These are phyloP conservation scores for Capricornis sumatraensis DNA, from an alignment of 2,113 vertebrate genomes.

Conservation along the genomic window DNA sequence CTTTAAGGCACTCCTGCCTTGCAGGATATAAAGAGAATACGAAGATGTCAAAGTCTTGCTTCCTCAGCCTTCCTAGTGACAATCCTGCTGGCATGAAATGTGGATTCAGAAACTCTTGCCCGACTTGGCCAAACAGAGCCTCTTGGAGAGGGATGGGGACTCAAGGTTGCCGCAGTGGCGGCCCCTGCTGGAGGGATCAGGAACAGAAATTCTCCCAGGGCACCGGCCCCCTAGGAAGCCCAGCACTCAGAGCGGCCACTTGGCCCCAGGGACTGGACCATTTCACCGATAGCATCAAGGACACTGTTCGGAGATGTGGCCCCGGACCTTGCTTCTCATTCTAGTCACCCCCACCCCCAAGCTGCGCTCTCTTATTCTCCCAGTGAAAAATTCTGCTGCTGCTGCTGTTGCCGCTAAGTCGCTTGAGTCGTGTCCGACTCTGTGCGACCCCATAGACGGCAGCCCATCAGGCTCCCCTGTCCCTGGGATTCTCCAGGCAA, in stretches of 20 bases:
- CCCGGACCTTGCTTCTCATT: not conserved
- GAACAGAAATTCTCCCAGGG: not conserved
- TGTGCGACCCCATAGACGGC: no score
- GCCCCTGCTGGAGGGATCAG: not conserved
- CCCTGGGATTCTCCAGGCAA: no score
- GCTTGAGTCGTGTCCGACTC: no score
- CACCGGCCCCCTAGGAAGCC: accelerated
- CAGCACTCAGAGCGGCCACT: not conserved
- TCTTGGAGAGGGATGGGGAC: not conserved
- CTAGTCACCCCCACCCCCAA: not conserved
- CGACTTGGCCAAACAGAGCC: not conserved
- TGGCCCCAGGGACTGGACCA: accelerated
- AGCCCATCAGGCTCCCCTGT: no score
- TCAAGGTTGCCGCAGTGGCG: accelerated
- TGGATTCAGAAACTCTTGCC: not conserved
- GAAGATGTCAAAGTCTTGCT: not conserved
- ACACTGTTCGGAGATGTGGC: not conserved
- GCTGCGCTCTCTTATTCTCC: not conserved
- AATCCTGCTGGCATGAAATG: accelerated
- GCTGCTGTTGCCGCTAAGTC: no score
- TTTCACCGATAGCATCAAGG: not conserved
- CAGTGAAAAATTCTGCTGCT: not conserved
- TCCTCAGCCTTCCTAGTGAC: not conserved
- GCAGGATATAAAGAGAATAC: not conserved
- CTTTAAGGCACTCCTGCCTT: not conserved